phyloP scores from a whole-genome alignment of 2,113 vertebrate species.

The Paracanthobrama guichenoti region DNA sequence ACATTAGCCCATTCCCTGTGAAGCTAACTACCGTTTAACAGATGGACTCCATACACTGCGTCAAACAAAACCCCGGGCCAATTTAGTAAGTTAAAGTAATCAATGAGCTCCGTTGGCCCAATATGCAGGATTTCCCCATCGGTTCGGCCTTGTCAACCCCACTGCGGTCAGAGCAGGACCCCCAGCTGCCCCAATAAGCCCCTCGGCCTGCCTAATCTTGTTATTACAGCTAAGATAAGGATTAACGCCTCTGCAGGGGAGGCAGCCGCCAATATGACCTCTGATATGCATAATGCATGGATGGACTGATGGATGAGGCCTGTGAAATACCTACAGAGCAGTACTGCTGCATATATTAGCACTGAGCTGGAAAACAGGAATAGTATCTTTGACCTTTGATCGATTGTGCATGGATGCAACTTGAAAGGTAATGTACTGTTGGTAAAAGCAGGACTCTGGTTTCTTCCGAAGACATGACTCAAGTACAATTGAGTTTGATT shows the following conservation, averaged over 20 bases:
- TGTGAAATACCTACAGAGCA: conserved; percentile 54
- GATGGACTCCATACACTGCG: conserved; percentile 40
- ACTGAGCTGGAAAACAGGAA: conserved; percentile 49
- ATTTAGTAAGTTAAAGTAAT: conserved; percentile 59
- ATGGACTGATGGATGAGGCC: conserved; percentile 59
- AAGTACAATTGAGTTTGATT: conserved; percentile 50
- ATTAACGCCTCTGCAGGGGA: conserved; percentile 56
- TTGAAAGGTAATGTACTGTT: conserved; percentile 52
- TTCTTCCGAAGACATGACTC: conserved; percentile 41
- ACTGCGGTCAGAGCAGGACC: conserved; percentile 57
- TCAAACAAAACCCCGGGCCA: conserved; percentile 42
- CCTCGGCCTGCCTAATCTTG: conserved; percentile 57
- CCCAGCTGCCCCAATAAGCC: conserved; percentile 53
- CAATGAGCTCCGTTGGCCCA: conserved; percentile 43
- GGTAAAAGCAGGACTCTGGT: conserved; percentile 42
- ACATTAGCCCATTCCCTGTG: conserved; percentile 50
- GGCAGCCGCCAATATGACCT: conserved; percentile 53
- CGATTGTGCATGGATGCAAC: conserved; percentile 52
- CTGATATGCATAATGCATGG: conserved; percentile 62
- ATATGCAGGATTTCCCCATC: conserved; percentile 46
- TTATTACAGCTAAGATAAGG: conserved; percentile 63
- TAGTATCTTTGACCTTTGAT: conserved; percentile 55
- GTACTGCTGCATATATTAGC: conserved; percentile 56
- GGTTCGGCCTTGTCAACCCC: conserved; percentile 56
- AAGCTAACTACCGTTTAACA: conserved; percentile 57